Percentiles rank a stretch among this genome's conserved stretches.
Conservation (phyloP, 2,888 invertebrate species). For the Tineola bisselliella region DNA sequence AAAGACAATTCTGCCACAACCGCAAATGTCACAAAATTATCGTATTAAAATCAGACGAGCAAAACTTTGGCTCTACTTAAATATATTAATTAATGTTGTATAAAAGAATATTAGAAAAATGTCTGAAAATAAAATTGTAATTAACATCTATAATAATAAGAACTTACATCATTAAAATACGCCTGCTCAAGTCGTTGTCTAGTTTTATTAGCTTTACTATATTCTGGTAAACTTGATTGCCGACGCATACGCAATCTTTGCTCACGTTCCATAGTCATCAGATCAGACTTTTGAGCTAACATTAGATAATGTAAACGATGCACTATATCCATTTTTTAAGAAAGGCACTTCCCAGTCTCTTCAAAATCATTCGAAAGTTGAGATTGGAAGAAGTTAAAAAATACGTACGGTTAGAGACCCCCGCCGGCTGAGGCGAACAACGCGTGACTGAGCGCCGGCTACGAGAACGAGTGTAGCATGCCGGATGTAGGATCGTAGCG, state of each 20-base stretch:
- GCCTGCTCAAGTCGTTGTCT: constrained; percentile 53
- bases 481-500: constrained; percentile 43
- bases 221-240: constrained; percentile 60
- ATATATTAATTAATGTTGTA: not conserved
- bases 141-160: not conserved
- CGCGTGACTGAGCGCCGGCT: constrained; percentile 34
- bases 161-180: constrained; percentile 60
- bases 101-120: too few relatives aligned
- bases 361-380: too few relatives aligned
- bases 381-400: too few relatives aligned
- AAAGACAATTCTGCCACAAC: too few relatives aligned
- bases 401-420: too few relatives aligned
- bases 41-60: too few relatives aligned
- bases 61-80: too few relatives aligned
- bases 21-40: too few relatives aligned
- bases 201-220: constrained; percentile 48
- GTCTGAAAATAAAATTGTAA: too few relatives aligned
- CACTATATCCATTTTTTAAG: constrained; percentile 49
- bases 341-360: not conserved
- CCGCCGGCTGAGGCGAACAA: constrained; percentile 41
- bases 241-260: constrained; percentile 55
- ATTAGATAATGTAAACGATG: constrained; percentile 62
- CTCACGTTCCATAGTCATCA: constrained; percentile 62
- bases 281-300: constrained; percentile 59
- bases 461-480: constrained; percentile 24